These are phyloP conservation scores for Mus musculus DNA, from an alignment of 2,113 vertebrate genomes.

Conservation along the genomic window GRCm39 chr16:78349501-78350000, in stretches of 20 bases:
- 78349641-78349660: too few species aligned
- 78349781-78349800: not conserved
- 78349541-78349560: constrained; percentile 43
- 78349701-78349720: not conserved
- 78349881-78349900: not conserved
- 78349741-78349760: not conserved
- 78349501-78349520: constrained; percentile 10
- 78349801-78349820: not conserved
- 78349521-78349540: not conserved
- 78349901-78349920: not conserved
- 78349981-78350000: not conserved
- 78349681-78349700: not conserved
- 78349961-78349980: not conserved
- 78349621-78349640: not conserved
- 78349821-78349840: not conserved
- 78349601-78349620: not conserved
- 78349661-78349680: not conserved
- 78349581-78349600: not conserved
- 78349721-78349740: not conserved
- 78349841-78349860: too few species aligned
- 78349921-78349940: not conserved
- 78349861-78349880: not conserved
- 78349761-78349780: too few species aligned
- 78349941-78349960: not conserved
- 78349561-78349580: constrained; percentile 50